A percentile compares a stretch with the other conserved stretches of the same genome.
Evolutionary conservation across 2,797 vertebrate genomes (phyloP).

Genomic region (Rhincodon typus): DNA sequence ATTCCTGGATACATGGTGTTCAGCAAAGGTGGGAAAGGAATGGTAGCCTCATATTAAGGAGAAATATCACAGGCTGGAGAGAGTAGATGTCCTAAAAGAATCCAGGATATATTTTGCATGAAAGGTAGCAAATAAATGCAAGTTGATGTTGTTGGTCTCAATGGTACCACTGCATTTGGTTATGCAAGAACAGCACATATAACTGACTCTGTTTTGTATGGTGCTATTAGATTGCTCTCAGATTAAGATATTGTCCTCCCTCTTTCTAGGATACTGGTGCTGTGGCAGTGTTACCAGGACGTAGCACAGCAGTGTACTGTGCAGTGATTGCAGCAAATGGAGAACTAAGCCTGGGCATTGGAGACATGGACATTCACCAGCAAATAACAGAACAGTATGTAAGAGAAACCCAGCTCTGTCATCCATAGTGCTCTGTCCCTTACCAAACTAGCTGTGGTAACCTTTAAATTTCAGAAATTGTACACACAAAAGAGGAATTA

Average conservation of each 20-base stretch:
- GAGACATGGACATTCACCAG: constrained; percentile 83
- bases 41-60: too few species aligned
- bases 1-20: too few species aligned
- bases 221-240: neutral
- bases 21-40: too few species aligned
- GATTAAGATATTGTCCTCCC: constrained; percentile 27
- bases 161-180: neutral
- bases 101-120: neutral
- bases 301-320: constrained; percentile 78
- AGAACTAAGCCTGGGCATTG: constrained; percentile 72
- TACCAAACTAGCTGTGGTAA: neutral
- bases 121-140: neutral
- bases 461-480: neutral
- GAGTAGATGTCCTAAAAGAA: too few species aligned
- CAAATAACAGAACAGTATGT: constrained; percentile 75
- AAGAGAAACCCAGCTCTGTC: constrained; percentile 43
- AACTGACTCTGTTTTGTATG: too few species aligned
- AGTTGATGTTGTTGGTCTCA: neutral
- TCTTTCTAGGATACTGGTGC: constrained; percentile 65
- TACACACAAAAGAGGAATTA: neutral
- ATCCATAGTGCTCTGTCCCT: neutral
- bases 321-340: constrained; percentile 65
- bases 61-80: too few species aligned
- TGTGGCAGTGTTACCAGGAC: constrained; percentile 59
- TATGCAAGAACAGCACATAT: neutral